Conservation (phyloP, 2,113 vertebrate genomes). For the Charadrius vociferus region DNA sequence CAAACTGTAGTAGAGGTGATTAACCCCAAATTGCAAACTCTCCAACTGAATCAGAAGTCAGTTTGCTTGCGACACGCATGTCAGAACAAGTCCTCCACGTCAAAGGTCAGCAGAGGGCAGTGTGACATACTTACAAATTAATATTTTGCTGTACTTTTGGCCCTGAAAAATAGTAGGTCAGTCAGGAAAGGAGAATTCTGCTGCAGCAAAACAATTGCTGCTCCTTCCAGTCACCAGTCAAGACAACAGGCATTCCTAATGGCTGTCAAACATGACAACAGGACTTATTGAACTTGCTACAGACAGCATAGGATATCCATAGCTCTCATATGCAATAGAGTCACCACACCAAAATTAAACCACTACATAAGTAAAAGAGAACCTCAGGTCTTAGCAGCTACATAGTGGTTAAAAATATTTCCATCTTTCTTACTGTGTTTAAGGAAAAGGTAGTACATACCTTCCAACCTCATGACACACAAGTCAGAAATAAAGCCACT, state of each 20-base stretch:
- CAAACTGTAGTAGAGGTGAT: not conserved
- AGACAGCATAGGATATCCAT: accelerated
- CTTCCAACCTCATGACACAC: not conserved
- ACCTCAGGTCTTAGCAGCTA: not conserved
- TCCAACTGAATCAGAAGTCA: not conserved
- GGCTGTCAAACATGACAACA: not conserved
- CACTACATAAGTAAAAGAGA: not conserved
- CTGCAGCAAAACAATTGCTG: not conserved
- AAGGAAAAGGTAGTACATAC: not conserved
- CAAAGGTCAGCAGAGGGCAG: conserved; percentile 25
- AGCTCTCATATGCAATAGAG: accelerated
- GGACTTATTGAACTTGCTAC: not conserved
- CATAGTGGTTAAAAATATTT: not conserved
- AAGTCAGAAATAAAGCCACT: not conserved
- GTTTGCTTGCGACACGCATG: not conserved
- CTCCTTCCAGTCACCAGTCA: not conserved
- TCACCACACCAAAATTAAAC: not conserved
- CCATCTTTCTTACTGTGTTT: not conserved
- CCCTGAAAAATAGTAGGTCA: not conserved
- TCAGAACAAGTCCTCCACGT: not conserved
- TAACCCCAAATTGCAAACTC: not conserved
- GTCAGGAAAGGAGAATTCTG: not conserved
- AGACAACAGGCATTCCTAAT: not conserved
- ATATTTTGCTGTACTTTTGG: not conserved
- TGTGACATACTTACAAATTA: not conserved